Evolutionary conservation across 2,888 invertebrate genomes (phyloP).

Genomic region (Drosophila gaucha): DNA sequence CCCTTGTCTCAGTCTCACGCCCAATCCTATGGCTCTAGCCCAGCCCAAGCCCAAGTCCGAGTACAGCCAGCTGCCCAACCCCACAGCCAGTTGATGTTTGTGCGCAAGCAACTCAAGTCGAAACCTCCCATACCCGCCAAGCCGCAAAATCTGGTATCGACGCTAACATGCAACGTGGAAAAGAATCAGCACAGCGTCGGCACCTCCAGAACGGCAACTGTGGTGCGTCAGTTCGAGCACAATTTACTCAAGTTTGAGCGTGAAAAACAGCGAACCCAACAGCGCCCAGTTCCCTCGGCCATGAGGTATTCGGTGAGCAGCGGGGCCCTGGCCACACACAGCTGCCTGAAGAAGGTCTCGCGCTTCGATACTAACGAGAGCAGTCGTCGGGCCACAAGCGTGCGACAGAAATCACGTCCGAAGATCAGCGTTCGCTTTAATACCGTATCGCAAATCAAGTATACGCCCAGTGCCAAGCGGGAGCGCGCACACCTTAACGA

Average conservation of each 20-base stretch:
- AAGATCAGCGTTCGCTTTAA: conserved; percentile 85
- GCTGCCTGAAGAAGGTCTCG: conserved; percentile 83
- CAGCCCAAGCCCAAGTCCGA: not conserved
- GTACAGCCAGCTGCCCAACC: too few species aligned
- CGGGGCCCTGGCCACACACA: conserved; percentile 81
- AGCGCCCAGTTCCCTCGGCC: conserved; percentile 42
- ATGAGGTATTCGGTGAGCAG: conserved; percentile 83
- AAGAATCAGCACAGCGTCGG: conserved; percentile 28
- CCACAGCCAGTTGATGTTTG: conserved; percentile 56
- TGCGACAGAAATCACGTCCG: conserved; percentile 86
- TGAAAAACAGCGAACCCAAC: conserved; percentile 76
- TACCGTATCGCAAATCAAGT: conserved; percentile 84
- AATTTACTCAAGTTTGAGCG: conserved; percentile 87
- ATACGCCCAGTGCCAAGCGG: conserved; percentile 81
- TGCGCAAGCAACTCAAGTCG: conserved; percentile 73
- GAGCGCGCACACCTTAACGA: conserved; percentile 61
- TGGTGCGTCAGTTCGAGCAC: conserved; percentile 85
- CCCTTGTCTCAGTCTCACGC: conserved; percentile 29
- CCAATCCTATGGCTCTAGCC: not conserved
- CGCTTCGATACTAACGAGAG: conserved; percentile 76
- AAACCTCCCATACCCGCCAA: conserved; percentile 83
- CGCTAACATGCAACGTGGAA: conserved; percentile 71
- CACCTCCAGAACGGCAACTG: conserved; percentile 82
- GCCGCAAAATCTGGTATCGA: conserved; percentile 79
- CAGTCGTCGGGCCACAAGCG: conserved; percentile 88